Evolutionary conservation across 2,113 vertebrate species (phyloP), one percentile per base, ranked within the genome.

Genomic region (Lampris megalopsis): DNA sequence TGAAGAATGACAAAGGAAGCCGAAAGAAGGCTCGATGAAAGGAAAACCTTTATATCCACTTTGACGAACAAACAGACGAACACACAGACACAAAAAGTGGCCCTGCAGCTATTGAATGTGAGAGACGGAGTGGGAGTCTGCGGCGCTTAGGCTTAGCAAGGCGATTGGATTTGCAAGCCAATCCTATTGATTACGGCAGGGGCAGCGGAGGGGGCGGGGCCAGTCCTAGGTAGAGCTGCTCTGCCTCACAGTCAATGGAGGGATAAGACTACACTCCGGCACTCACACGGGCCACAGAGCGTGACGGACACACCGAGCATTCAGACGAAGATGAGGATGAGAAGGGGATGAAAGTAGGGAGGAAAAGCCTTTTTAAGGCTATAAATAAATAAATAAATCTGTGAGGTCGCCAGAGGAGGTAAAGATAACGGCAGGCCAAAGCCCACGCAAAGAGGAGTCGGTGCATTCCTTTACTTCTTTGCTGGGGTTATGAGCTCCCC

Each of bases 381-480:
- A 88, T 66, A 42, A 68, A 74, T 77, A 80, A 54, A 69, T 86
- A 68, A 84, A 5, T 71, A 3, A 59, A 24, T 24, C 24, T 0
- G 24, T 24, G 24, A 79, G 66, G 52, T 47, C n/a, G 24, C 68
- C 43, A 85, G 70, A 73, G 56, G 65, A 77, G 79, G 72, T 54
- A 77, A 83, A 77, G 79, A 78, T 76, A 78, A 75, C 61, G 69
- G 63, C 54, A 78, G 79, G 82, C 71, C 79, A 72, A 52, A 54
- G 60, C 63, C 63, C 24, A 5, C 38, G 67, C 64, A 58, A 57
- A 7, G 36, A 67, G 61, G 72, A 63, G 80, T 81, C 79, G 10
- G 75, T 61, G 9, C 41, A 82, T 89, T 83, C 83, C 79, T 86
- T 90, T 86, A 83, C 80, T 63, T 68, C n/a, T 7, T 87, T 84